Evolutionary conservation across 2,113 vertebrate species (phyloP).

Genomic region (Isichthys henryi): DNA sequence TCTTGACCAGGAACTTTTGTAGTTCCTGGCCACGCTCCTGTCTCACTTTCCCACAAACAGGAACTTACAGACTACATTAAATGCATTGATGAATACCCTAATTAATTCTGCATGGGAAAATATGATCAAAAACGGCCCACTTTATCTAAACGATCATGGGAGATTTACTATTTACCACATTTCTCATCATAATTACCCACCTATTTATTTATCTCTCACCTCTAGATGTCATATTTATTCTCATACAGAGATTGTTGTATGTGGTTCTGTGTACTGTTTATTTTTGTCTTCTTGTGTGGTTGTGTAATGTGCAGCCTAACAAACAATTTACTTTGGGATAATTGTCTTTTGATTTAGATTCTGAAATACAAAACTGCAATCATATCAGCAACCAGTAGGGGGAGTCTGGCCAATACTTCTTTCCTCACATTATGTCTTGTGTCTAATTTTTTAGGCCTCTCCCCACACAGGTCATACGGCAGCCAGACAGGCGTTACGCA

Average conservation of each 20-base stretch:
- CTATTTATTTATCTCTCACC: background rate
- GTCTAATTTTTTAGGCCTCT: constrained; percentile 7
- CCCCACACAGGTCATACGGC: background rate
- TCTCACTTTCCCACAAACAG: background rate
- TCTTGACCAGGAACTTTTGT: background rate
- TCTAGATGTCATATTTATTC: background rate
- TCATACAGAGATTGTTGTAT: background rate
- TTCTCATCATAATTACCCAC: background rate
- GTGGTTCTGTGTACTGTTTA: background rate
- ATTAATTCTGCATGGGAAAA: background rate
- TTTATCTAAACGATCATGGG: no score
- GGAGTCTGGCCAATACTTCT: background rate
- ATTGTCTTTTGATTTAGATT: background rate
- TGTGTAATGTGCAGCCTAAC: background rate
- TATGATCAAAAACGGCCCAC: background rate
- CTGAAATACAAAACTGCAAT: background rate
- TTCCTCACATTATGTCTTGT: background rate
- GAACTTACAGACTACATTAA: background rate
- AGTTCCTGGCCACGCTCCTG: background rate
- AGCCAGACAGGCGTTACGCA: background rate
- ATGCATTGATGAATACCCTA: background rate
- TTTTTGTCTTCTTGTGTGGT: background rate
- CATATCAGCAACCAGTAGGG: background rate
- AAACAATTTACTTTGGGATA: background rate
- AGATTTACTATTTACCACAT: background rate